Base-by-base conservation (phyloP, 2,797 vertebrate species). In the Channa striata region DNA sequence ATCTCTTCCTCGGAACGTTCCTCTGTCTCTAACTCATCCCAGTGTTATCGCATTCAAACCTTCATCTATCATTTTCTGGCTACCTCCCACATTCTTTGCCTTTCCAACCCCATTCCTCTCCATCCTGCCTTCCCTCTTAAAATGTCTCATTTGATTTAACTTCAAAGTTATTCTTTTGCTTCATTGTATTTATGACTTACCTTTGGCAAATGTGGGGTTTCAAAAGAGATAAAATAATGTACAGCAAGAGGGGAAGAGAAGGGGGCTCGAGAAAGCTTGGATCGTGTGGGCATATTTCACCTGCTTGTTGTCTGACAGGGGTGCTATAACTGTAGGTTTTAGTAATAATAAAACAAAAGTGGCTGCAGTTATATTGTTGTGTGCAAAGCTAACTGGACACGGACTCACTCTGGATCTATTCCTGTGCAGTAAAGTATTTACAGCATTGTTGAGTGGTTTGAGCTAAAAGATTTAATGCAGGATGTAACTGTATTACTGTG, bases 1-100 rank as follows among this genome's bases (percentile, higher is more conserved):
- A 62, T 50, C 62, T 58, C 48, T 43, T 71, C 44, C 14, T 70
- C 71, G 56, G 42, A 80, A 63, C 66, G 44, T 70, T 59, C 17
- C 39, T 69, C 40, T 73, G 46, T 74, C 70, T 68, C 48, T 13
- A 23, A 37, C 54, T 70, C 47, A 37, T 34, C 73, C 25, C 53
- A 11, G 52, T 61, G 49, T 39, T 34, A 19, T 46, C 36, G 50
- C 50, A 30, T n/a, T 74, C 66, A 57, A 59, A 58, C 50, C 40
- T 60, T 66, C 17, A 42, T 21, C 9, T 25, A 6, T 76, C 1
- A 0, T 47, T 59, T 37, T 14, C 19, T 43, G 19, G 12, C 62
- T 64, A 39, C 57, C 46, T 53, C 36, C 54, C 36, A 42, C 50
- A 70, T 50, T 65, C 30, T 53, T 58, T 10, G 37, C 33, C 11